Evolutionary conservation across 2,797 vertebrate genomes (phyloP), one percentile per base, ranked within the genome.

Genomic region (Alexandromys oeconomus): DNA sequence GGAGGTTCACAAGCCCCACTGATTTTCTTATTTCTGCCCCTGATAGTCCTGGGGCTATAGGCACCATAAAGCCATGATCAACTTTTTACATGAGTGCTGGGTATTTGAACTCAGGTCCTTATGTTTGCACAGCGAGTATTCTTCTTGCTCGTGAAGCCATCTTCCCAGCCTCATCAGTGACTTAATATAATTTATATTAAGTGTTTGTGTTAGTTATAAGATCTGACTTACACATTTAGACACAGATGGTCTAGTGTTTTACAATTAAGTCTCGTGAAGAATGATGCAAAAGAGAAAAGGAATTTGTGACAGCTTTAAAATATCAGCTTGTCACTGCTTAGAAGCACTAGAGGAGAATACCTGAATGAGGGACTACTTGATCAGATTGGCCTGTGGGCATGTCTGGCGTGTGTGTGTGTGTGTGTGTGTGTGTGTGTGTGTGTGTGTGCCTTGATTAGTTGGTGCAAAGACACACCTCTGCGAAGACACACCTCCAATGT

Each of bases 391-490:
- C 48, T 40, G 25, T 37, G 48, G 13, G 48, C 48, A 51, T 14
- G 13, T 51, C 48, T 51, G 48, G 48, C 13, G 48, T 51, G 48
- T 51, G 48, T 14, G 48, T 48, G 48, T 12, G 12, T 10, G 46
- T 40, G 48, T 2, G 51, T 15, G 11, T 10, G 46, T 8, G 9
- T 40, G 37, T 40, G 40, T 40, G 40, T 40, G 48, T 2, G 51
- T 15, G 11, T 10, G 46, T 8, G 9, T 40, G 37, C 57, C 67
- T 71, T 40, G 48, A 57, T 40, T 69, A n/a, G 10, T 40, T 34
- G 23, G 61, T 23, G 1, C 9, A 1, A 73, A 87, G 84, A n/a
- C 7, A 27, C 48, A 29, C 8, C 48, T 25, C 2, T 0, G 1
- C 8, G 2, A 87, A 87, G 85, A n/a, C 7, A 27, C 48, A 29